phyloP scores from a whole-genome alignment of 2,888 invertebrate genomes.

The Stenoptilia bipunctidactyla region DNA sequence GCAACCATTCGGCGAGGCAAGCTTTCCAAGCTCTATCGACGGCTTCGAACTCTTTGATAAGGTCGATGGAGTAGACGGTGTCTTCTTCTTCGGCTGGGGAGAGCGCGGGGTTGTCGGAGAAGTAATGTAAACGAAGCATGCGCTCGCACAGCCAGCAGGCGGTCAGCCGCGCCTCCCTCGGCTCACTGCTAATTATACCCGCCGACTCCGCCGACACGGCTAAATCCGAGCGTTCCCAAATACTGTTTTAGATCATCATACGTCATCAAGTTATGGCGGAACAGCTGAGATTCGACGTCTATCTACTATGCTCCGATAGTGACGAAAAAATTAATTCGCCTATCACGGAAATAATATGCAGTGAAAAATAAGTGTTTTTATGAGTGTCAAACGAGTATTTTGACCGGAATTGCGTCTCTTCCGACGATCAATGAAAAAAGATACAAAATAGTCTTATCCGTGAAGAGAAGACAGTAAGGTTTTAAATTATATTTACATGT shows the following conservation, averaged over 20 bases:
- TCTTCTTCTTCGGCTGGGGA: conserved; percentile 71
- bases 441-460: too few relatives aligned
- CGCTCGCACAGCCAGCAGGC: conserved; percentile 57
- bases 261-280: not conserved
- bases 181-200: conserved; percentile 65
- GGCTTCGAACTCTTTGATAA: conserved; percentile 89
- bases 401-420: too few relatives aligned
- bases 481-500: too few relatives aligned
- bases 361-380: too few relatives aligned
- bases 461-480: too few relatives aligned
- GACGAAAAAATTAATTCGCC: too few relatives aligned
- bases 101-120: conserved; percentile 83
- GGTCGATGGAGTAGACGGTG: conserved; percentile 82
- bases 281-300: not conserved
- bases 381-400: too few relatives aligned
- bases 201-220: conserved; percentile 28
- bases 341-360: too few relatives aligned
- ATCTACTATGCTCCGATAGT: too few relatives aligned
- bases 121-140: conserved; percentile 88
- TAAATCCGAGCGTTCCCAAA: not conserved
- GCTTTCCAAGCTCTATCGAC: conserved; percentile 83
- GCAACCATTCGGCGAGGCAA: conserved; percentile 79
- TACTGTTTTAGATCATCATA: not conserved
- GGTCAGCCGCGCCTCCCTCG: conserved; percentile 64
- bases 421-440: too few relatives aligned